Conservation (phyloP, 2,113 vertebrate genomes). For the Lathamus discolor region DNA sequence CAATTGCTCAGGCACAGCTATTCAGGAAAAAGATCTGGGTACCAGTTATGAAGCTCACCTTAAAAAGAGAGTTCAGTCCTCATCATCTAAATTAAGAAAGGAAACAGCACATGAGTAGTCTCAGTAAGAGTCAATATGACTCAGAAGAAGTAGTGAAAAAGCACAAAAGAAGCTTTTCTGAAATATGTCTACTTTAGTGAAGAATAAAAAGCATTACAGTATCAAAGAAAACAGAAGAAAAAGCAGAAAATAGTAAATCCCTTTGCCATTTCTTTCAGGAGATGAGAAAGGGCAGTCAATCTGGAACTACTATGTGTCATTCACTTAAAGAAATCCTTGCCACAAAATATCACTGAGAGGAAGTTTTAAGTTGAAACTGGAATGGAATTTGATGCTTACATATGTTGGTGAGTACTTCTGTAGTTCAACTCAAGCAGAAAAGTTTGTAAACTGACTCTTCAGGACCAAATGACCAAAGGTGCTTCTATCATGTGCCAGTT, state of each 20-base stretch:
- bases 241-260: neutral
- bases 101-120: neutral
- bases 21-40: neutral
- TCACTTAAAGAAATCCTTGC: neutral
- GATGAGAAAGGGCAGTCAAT: neutral
- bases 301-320: neutral
- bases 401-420: neutral
- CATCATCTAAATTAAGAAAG: neutral
- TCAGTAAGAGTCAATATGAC: neutral
- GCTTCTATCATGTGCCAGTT: neutral
- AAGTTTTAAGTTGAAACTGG: neutral
- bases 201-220: neutral
- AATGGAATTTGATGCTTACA: neutral
- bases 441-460: neutral
- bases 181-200: neutral
- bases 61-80: neutral
- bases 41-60: neutral
- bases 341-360: neutral
- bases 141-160: neutral
- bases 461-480: neutral
- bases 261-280: neutral
- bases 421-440: neutral
- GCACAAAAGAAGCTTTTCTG: neutral
- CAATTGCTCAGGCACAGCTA: neutral
- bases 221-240: neutral